phyloP scores from a whole-genome alignment of 2,113 vertebrate genomes.

The Galemys pyrenaicus region DNA sequence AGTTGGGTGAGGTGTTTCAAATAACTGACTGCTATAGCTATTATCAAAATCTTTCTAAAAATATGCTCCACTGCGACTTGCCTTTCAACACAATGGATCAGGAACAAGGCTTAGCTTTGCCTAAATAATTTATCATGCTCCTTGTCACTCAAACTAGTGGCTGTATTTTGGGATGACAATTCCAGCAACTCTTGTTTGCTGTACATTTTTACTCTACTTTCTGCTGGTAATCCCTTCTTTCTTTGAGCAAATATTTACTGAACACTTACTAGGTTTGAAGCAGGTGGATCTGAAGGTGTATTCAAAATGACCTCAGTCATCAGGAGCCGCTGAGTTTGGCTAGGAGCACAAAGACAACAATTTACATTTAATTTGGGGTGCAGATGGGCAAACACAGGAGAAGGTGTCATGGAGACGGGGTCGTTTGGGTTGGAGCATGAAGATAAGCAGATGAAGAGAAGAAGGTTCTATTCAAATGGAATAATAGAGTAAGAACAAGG shows the following conservation, averaged over 20 bases:
- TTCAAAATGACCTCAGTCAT: not conserved
- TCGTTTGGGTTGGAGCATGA: not conserved
- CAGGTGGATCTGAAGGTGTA: not conserved
- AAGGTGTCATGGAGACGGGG: not conserved
- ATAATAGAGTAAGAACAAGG: too few relatives aligned
- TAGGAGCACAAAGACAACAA: too few relatives aligned
- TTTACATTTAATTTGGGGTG: not conserved
- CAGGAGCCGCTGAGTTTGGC: not conserved
- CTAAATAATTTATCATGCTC: slow-evolving; percentile 8
- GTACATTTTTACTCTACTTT: not conserved
- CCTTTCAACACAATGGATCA: slow-evolving; percentile 12
- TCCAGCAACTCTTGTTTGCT: not conserved
- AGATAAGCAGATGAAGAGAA: not conserved
- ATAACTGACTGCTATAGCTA: slow-evolving; percentile 19
- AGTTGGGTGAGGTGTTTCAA: not conserved
- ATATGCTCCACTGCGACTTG: not conserved
- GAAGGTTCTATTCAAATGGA: too few relatives aligned
- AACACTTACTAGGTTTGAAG: not conserved
- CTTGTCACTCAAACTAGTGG: not conserved
- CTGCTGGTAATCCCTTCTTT: not conserved
- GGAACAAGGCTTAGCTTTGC: not conserved
- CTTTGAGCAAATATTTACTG: not conserved
- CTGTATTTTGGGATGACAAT: not conserved
- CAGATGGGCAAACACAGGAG: not conserved
- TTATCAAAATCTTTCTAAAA: slow-evolving; percentile 34